Evolutionary conservation across 2,797 vertebrate genomes (phyloP).

Genomic region (Emydoidea blandingii): DNA sequence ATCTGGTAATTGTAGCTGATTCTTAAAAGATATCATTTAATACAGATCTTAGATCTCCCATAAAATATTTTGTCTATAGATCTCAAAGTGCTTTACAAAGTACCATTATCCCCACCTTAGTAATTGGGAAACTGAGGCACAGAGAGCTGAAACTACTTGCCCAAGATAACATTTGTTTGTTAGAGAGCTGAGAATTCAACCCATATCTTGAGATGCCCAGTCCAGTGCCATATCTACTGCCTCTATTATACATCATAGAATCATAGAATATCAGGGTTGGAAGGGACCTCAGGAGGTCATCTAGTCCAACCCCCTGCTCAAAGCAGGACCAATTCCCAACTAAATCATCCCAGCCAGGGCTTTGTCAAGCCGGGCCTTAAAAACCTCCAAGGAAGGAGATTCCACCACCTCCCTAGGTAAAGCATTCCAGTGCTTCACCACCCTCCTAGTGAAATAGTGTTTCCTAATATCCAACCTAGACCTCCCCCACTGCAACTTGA

Average conservation of each 20-base stretch:
- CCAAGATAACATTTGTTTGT: neutral
- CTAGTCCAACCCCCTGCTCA: too few relatives aligned
- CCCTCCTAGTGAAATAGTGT: too few relatives aligned
- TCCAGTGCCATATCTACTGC: neutral
- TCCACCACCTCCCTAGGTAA: too few relatives aligned
- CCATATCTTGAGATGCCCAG: neutral
- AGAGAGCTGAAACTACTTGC: neutral
- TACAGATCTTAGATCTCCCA: neutral
- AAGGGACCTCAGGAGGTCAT: too few relatives aligned
- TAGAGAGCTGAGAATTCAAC: neutral
- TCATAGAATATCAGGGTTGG: too few relatives aligned
- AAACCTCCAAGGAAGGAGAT: too few relatives aligned
- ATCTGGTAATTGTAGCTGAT: neutral
- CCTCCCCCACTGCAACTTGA: too few relatives aligned
- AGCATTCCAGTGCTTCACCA: too few relatives aligned
- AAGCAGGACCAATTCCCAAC: too few relatives aligned
- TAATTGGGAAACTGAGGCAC: neutral
- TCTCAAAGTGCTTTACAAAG: neutral
- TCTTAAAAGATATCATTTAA: neutral
- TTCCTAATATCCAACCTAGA: too few relatives aligned
- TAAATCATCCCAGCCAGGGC: too few relatives aligned
- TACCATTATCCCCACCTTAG: neutral
- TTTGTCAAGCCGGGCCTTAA: too few relatives aligned
- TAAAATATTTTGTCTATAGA: neutral
- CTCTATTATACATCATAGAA: neutral